Evolutionary conservation across 2,797 vertebrate species (phyloP).

Genomic region (Spinibarbus caldwelli): DNA sequence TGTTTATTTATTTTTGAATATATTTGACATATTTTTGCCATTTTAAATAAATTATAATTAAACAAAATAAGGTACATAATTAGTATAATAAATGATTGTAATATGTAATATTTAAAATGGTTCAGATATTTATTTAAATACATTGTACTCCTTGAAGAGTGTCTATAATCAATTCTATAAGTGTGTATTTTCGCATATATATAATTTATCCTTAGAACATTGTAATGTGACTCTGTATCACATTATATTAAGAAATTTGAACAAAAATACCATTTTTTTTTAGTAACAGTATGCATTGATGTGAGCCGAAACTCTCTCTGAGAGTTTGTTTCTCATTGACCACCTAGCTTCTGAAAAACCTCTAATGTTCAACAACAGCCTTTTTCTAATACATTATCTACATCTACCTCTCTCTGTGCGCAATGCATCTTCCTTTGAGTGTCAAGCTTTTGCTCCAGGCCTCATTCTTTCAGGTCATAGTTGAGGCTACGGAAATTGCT

Average conservation of each 20-base stretch:
- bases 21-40: background rate
- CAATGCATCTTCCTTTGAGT: constrained; percentile 34
- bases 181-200: background rate
- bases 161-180: background rate
- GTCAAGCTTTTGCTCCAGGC: constrained; percentile 17
- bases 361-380: constrained; percentile 1
- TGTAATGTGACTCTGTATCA: background rate
- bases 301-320: background rate
- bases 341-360: background rate
- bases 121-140: background rate
- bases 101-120: background rate
- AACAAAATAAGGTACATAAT: background rate
- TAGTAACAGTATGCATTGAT: background rate
- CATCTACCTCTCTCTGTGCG: constrained; percentile 24
- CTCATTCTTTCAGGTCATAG: constrained; percentile 22
- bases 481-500: constrained; percentile 24
- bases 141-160: background rate
- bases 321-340: background rate
- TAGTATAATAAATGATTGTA: background rate
- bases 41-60: background rate
- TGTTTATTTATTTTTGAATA: too few relatives aligned
- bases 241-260: background rate
- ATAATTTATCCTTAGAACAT: too few relatives aligned
- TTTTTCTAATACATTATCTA: constrained; percentile 24
- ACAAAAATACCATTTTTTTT: background rate